Base-by-base conservation (phyloP, 2,888 invertebrate species). In the Agonopterix subpropinquella region DNA sequence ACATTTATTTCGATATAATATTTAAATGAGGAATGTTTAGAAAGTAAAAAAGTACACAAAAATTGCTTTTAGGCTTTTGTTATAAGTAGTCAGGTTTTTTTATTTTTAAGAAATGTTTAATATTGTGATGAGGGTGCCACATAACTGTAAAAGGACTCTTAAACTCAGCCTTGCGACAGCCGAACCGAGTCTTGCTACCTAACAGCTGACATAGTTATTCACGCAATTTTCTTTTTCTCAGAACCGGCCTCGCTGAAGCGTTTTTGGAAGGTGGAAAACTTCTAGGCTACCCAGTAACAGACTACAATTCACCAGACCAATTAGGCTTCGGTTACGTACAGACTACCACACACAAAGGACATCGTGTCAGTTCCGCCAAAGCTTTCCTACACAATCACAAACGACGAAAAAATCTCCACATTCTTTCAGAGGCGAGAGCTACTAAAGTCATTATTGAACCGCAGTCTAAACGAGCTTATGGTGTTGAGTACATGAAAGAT, bases 381-480 rank as follows among this genome's bases (percentile, higher is more conserved):
- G 92, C 93, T 1, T 94, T 91, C 63, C 84, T 94, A 0, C 89
- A 91, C 53, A 91, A 92, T 8, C 88, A 92, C 70, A 86, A 90
- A 52, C 65, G 85, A 15, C 81, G 94, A 46, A 80, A 76, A 36
- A 96, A 96, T 73, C 78, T 96, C 8, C 87, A 88, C 47, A 84
- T 88, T 49, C 65, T 88, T 4, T 69, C 84, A 8, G 84, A 87
- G 47, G 62, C 86, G 1, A 74, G 69, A 62, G 87, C 73, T 5
- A 85, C 83, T 15, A 86, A 82, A 70, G 58, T 88, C 13, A 44
- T 85, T 1, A 79, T 86, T 45, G 85, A 94, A 64, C 87, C 89
- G 0, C 62, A 77, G 11, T 90, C 90, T 0, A 93, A 92, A 63
- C 78, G 84, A 52, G 94, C 94, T 0, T 90, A 90, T 54, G 95